These are phyloP conservation scores for Lasioglossum leucozonium DNA, from an alignment of 2,888 invertebrate genomes.

Conservation along the genomic window DNA sequence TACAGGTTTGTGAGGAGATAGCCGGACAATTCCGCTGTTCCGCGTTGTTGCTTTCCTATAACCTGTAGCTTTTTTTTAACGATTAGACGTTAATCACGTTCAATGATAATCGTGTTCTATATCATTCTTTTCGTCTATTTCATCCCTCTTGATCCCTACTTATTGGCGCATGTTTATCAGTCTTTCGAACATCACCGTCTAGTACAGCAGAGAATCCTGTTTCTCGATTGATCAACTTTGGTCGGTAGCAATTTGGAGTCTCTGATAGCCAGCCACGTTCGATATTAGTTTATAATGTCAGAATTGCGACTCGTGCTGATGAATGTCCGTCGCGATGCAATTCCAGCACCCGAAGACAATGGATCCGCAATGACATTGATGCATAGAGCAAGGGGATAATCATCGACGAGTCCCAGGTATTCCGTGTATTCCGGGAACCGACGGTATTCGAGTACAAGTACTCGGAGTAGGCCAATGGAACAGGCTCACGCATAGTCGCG, in stretches of 20 bases:
- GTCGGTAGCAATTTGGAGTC: not conserved
- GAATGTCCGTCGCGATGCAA: slow-evolving; percentile 43
- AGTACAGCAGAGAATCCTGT: not conserved
- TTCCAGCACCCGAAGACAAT: slow-evolving; percentile 57
- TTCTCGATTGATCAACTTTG: not conserved
- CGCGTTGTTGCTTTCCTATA: not conserved
- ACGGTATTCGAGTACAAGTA: slow-evolving; percentile 45
- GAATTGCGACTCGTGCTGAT: slow-evolving; percentile 34
- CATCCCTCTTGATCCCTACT: not conserved
- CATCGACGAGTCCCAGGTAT: slow-evolving; percentile 56
- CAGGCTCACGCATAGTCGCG: slow-evolving; percentile 2
- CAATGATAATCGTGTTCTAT: no score
- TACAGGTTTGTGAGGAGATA: slow-evolving; percentile 1
- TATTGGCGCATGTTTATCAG: not conserved
- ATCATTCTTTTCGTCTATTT: no score
- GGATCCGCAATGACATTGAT: slow-evolving; percentile 53
- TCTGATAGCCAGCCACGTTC: not conserved
- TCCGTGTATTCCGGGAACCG: slow-evolving; percentile 54
- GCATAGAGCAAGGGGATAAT: slow-evolving; percentile 60
- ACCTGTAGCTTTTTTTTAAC: not conserved
- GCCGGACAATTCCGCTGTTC: not conserved
- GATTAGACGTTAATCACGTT: not conserved
- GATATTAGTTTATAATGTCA: slow-evolving; percentile 42
- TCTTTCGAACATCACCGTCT: not conserved
- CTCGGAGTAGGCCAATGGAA: slow-evolving; percentile 46